These are phyloP conservation scores for Cavia porcellus DNA, from an alignment of 2,113 vertebrate genomes.

Conservation along the genomic window DNA sequence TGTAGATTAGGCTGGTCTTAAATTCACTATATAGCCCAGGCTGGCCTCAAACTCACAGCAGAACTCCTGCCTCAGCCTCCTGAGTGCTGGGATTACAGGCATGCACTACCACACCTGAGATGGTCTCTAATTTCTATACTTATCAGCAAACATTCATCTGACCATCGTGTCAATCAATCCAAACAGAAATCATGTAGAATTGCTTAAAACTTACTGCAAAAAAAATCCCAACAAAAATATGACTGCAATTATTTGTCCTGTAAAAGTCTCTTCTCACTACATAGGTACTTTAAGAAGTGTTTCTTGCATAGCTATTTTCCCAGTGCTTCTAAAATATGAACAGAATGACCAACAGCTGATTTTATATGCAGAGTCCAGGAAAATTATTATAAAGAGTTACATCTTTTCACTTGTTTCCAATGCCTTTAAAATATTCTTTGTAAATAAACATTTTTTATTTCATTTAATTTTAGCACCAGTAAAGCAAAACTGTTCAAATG, in stretches of 20 bases:
- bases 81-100: neutral
- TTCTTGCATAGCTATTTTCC: slow-evolving; percentile 16
- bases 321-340: slow-evolving; percentile 23
- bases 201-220: slow-evolving; percentile 8
- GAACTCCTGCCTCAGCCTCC: neutral
- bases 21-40: neutral
- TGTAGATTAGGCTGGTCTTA: neutral
- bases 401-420: slow-evolving; percentile 19
- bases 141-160: neutral
- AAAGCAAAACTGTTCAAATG: slow-evolving; percentile 34
- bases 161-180: neutral
- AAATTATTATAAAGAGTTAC: slow-evolving; percentile 3
- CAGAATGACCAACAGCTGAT: slow-evolving; percentile 20
- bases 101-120: neutral
- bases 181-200: neutral
- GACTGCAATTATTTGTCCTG: neutral
- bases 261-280: neutral
- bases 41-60: neutral
- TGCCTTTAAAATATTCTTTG: slow-evolving; percentile 50
- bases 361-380: slow-evolving; percentile 39
- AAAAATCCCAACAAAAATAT: neutral
- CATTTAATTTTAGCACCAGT: slow-evolving; percentile 61
- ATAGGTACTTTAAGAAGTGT: neutral
- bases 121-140: slow-evolving; percentile 5
- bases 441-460: slow-evolving; percentile 60